Percentiles rank a stretch among this genome's conserved stretches.
Conservation (phyloP, 2,888 invertebrate genomes). For the Ormyrus rosae region DNA sequence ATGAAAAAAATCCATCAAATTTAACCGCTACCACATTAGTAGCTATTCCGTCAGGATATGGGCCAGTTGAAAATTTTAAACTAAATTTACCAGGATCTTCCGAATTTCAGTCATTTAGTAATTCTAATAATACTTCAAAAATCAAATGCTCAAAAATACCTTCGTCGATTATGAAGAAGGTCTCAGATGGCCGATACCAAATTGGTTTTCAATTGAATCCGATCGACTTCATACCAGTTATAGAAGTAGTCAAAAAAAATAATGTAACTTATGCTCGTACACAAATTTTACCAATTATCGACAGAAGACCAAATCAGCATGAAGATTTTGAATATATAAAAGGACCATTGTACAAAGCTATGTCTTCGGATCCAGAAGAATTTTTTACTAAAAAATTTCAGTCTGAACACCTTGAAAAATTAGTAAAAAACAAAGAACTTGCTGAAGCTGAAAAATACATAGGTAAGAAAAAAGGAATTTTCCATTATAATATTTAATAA, state of each 20-base stretch:
- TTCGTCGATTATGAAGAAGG: background rate
- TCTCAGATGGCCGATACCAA: background rate
- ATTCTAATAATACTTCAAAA: background rate
- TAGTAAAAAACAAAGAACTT: background rate
- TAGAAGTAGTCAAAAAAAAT: background rate
- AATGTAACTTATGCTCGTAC: background rate
- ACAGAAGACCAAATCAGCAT: background rate
- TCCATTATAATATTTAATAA: background rate
- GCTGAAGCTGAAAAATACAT: background rate
- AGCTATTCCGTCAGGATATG: background rate
- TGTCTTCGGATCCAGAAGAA: background rate
- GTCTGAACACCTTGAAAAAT: background rate
- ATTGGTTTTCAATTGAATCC: background rate
- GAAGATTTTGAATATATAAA: background rate
- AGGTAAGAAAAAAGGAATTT: background rate
- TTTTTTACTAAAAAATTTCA: conserved; percentile 1
- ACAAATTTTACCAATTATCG: background rate
- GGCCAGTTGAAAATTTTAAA: background rate
- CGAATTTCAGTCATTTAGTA: background rate
- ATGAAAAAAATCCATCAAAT: background rate
- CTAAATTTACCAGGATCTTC: background rate
- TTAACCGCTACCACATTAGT: background rate
- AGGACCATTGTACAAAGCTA: background rate
- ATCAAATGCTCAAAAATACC: background rate
- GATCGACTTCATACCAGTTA: background rate